Percentiles rank a stretch among this genome's conserved stretches.
Evolutionary conservation across 2,113 vertebrate genomes (phyloP).

Genomic region (Passer domesticus): DNA sequence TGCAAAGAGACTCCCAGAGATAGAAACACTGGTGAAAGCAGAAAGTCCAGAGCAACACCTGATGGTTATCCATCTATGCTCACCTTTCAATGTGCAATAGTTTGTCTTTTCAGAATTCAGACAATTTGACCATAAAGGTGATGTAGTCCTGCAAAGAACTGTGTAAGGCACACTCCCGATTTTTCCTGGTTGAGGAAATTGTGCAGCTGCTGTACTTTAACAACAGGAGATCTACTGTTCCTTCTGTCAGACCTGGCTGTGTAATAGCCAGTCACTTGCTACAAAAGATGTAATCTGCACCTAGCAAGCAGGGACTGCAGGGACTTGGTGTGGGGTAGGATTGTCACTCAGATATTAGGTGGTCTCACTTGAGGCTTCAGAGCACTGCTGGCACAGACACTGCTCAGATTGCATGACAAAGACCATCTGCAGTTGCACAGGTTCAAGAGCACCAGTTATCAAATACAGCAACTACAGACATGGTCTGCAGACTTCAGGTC

Average conservation of each 20-base stretch:
- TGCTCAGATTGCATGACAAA: background rate
- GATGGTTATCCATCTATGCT: background rate
- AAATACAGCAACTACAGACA: background rate
- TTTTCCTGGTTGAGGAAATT: background rate
- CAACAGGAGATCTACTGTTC: background rate
- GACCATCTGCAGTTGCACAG: background rate
- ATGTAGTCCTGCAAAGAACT: background rate
- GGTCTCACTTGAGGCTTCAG: background rate
- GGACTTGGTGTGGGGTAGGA: background rate
- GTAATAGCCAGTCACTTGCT: background rate
- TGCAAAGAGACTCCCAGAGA: background rate
- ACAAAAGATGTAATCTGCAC: background rate
- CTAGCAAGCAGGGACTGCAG: background rate
- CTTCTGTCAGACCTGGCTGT: background rate
- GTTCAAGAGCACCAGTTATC: background rate
- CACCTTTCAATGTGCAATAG: background rate
- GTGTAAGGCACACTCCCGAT: background rate
- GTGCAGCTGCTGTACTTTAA: background rate
- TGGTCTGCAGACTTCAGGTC: background rate
- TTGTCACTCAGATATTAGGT: background rate
- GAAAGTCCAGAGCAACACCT: background rate
- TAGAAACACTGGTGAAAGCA: accelerated
- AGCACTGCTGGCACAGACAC: background rate
- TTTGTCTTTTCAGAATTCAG: background rate
- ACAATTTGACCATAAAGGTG: background rate